Evolutionary conservation across 2,888 invertebrate species (phyloP), one percentile per base, ranked within the genome.

Genomic region (Poecilus cupreus): DNA sequence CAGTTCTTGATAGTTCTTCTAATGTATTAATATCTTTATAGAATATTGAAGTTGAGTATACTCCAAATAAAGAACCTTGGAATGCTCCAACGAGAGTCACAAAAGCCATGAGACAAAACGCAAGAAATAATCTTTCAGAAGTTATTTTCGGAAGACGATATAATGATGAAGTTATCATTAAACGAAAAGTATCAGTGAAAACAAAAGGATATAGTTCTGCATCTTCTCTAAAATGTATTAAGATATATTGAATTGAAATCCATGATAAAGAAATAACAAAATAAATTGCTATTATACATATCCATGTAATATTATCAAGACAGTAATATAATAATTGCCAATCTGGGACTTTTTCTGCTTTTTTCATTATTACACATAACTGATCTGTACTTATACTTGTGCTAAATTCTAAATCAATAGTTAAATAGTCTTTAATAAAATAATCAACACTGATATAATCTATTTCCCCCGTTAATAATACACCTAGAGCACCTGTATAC

Each of bases 401-500:
- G 2, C 88, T 88, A 81, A 89, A 89, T 81, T 88, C 88, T 0
- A 89, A 83, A 3, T 86, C 86, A 1, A 83, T 82, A 0, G 88
- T 86, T 0, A 87, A 86, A 79, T 90, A 90, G 75, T 89, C 89
- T 83, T 89, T 90, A 6, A 90, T 84, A 78, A 90, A 90, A 82
- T 88, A 89, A 0, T 89, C 88, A 0, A 88, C 85, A 78, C 88
- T 83, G 2, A 87, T 86, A 0, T 89, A 85, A 82, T 90, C 90
- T 26, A 86, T 84, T 82, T 88, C 87, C 4, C 85, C 82, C 2
- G 87, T 86, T 39, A 88, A 84, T 0, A 87, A 81, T 3, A 87
- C 87, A 0, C 88, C 88, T 6, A 89, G 83, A 5, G 87, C 88
- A 3, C 90, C 90, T 60, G 85, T 87, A 20, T 85, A 89, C 0